phyloP scores from a whole-genome alignment of 1,140 invertebrate species.

The Orius laevigatus region DNA sequence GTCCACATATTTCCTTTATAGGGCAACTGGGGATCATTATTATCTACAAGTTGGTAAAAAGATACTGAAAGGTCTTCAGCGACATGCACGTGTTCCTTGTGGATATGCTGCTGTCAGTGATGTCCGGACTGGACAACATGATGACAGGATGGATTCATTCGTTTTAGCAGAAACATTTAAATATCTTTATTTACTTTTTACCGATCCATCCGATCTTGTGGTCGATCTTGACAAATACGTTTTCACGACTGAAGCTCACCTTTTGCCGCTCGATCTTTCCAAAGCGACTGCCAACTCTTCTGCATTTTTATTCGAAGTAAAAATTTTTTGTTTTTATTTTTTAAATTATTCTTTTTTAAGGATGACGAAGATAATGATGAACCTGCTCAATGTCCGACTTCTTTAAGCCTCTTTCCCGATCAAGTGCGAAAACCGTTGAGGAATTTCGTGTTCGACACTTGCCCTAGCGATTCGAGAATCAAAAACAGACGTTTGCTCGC shows the following conservation, averaged over 20 bases:
- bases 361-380: conserved; percentile 28
- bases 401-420: conserved; percentile 62
- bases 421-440: conserved; percentile 59
- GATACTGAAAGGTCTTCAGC: conserved; percentile 79
- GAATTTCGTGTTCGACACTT: conserved; percentile 70
- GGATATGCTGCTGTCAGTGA: conserved; percentile 95
- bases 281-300: conserved; percentile 12
- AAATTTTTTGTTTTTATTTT: conserved; percentile 2
- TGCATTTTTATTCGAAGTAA: conserved; percentile 12
- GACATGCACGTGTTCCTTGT: conserved; percentile 80
- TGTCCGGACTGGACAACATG: conserved; percentile 74
- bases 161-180: conserved; percentile 96
- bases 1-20: conserved; percentile 92
- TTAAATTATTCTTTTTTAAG: conserved; percentile 8
- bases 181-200: conserved; percentile 88
- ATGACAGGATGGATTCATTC: conserved; percentile 96
- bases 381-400: conserved; percentile 71
- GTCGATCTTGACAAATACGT: conserved; percentile 92
- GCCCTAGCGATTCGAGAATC: conserved; percentile 42
- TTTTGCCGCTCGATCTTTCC: conserved; percentile 74
- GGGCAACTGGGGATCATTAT: conserved; percentile 86
- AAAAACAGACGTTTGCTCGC: conserved; percentile 41
- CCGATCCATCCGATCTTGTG: conserved; percentile 70
- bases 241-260: conserved; percentile 93
- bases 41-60: conserved; percentile 86